Conservation (phyloP, 2,113 vertebrate genomes). For the Plestiodon gilberti region DNA sequence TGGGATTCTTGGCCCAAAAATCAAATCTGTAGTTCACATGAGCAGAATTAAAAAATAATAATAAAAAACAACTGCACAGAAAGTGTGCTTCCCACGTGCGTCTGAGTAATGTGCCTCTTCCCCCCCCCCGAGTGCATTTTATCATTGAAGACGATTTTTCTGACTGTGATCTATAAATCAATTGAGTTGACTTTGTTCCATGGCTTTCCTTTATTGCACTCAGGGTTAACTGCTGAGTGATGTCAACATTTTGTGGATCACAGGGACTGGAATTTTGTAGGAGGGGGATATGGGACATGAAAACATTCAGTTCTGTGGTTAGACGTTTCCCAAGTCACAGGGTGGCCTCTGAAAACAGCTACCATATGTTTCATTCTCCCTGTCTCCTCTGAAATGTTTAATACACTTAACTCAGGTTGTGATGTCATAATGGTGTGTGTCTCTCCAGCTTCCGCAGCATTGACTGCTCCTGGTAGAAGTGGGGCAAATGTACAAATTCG, state of each 20-base stretch:
- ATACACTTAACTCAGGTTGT: neutral
- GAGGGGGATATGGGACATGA: neutral
- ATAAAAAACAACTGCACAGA: neutral
- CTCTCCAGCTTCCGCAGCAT: neutral
- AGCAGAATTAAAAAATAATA: neutral
- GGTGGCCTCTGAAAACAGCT: neutral
- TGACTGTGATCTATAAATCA: neutral
- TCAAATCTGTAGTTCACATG: neutral
- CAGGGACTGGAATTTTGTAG: neutral
- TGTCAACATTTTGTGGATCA: neutral
- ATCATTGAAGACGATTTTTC: neutral
- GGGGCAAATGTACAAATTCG: neutral
- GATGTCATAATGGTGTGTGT: neutral
- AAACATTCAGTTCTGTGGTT: neutral
- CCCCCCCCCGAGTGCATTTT: neutral
- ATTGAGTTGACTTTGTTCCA: neutral
- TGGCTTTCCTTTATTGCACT: neutral
- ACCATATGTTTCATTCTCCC: neutral
- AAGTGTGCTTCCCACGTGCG: neutral
- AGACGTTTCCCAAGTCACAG: neutral
- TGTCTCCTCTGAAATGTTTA: neutral
- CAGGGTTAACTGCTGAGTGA: neutral
- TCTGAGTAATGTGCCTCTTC: neutral
- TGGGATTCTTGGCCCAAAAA: conserved; percentile 7
- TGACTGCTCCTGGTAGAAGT: neutral